Base-by-base conservation (phyloP, 2,797 vertebrate species). In the Hirundo rustica region DNA sequence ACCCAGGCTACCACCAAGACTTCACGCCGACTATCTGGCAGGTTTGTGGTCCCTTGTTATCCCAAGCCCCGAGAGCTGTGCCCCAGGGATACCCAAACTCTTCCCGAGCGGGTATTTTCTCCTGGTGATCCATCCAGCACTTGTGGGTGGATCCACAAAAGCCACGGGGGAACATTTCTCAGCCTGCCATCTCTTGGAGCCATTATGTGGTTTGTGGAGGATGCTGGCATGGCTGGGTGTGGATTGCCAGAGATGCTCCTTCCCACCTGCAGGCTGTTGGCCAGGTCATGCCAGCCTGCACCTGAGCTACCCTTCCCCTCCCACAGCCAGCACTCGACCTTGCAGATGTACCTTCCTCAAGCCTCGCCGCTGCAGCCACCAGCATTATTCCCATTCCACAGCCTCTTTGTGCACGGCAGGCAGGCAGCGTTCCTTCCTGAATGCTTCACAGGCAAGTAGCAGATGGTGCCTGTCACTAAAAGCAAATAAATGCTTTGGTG, bases 381-480 rank as follows among this genome's bases (percentile, higher is more conserved):
- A 7, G 42, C 72, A 2, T 61, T 30, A 34, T 47, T 64, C 77
- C 53, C 36, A 1, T 38, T 36, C 40, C 44, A 34, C 75, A 80
- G 82, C 55, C 64, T 89, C 85, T 22, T 74, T 9, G 71, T 0
- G 1, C 6, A 3, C 4, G 0, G 67, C 91, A 40, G 77, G 80
- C 75, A 1, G 83, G 66, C 86, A 96, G 70, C 50, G 76, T 81
- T 76, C 47, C 80, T 91, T 62, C 70, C 87, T 7, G 44, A 93
- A 19, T 0, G 16, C 64, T 72, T 81, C 2, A 3, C 78, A 82
- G 77, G 84, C 84, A 38, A 62, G 86, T 48, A 92, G 91, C 95
- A 95, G 95, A 95, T 95, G 92, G 86, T 93, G 92, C 77, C 79
- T 93, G 95, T 92, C 94, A 88, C 80, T 78, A 27, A 89, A 84